Evolutionary conservation across 1,140 invertebrate genomes (phyloP), one percentile per base, ranked within the genome.

Genomic region (Temnothorax longispinosus): DNA sequence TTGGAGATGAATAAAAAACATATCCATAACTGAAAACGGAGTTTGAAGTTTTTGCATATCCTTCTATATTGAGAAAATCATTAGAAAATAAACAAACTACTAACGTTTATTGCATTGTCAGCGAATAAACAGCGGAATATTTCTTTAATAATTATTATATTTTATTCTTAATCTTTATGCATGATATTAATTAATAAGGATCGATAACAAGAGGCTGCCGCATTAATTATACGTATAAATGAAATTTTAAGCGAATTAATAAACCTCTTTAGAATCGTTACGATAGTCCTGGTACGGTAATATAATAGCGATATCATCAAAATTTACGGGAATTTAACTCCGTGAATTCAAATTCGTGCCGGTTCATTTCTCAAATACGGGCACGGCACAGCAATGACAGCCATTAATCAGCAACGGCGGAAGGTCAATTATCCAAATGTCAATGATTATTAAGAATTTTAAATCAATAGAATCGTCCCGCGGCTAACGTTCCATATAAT

Each of bases 401-500:
- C 65, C 44, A 81, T 81, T 84, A 84, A 84, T 75, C 80, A 75
- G 54, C 41, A 58, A 35, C 38, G 41, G 35, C 67, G 80, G 54
- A 75, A 60, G 80, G 41, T 84, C 80, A 84, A 84, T 84, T 75
- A 84, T 84, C 77, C 54, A 60, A 84, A 62, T 44, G 69, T 60
- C 41, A 60, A 74, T 82, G 8, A 47, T 47, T 60, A 82, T 60
- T 74, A 82, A 82, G 69, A 82, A 74, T 82, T 82, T 82, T 74
- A 82, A 82, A 82, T 74, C 69, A 74, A 74, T 82, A 82, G 52
- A 13, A 47, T 82, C 65, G 65, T 72, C 18, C 67, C 52, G 52
- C 11, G 41, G 41, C 80, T 74, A 82, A 82, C 54, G 54, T 84
- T 60, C 54, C 41, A 54, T 74, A 60, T 84, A 84, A 75, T 84